Percentiles rank a stretch among this genome's conserved stretches.
These are phyloP conservation scores for Coreius guichenoti DNA, from an alignment of 2,797 vertebrate genomes.

Conservation along the genomic window DNA sequence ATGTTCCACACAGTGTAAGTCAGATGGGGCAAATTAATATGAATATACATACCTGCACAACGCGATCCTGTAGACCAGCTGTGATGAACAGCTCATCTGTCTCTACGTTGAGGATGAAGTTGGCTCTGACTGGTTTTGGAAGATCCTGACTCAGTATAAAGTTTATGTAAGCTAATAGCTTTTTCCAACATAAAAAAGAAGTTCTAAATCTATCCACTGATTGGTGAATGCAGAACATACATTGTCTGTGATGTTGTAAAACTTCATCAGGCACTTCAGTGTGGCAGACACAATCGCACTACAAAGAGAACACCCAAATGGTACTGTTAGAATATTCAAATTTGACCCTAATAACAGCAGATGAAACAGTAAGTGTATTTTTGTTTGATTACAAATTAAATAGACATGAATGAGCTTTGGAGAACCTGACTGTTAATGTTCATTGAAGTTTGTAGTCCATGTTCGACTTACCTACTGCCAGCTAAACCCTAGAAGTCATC, in stretches of 20 bases:
- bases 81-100: conserved; percentile 86
- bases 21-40: background rate
- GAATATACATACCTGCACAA: conserved; percentile 78
- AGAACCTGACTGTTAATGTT: background rate
- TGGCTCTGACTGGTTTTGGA: conserved; percentile 79
- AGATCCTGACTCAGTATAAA: conserved; percentile 75
- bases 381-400: background rate
- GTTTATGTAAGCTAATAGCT: background rate
- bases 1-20: background rate
- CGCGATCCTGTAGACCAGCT: conserved; percentile 84
- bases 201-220: background rate
- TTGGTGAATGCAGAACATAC: conserved; percentile 62
- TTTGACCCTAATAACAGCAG: background rate
- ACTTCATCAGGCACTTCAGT: conserved; percentile 84
- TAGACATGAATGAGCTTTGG: background rate
- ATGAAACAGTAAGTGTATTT: background rate
- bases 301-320: conserved; percentile 29
- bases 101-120: conserved; percentile 86
- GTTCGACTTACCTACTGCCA: conserved; percentile 81
- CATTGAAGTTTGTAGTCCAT: background rate
- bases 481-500: conserved; percentile 78
- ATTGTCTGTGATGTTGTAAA: conserved; percentile 84
- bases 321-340: background rate
- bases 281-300: conserved; percentile 86
- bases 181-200: background rate